Evolutionary conservation across 1,140 invertebrate species (phyloP).

Genomic region (Drosophila mojavensis): DNA sequence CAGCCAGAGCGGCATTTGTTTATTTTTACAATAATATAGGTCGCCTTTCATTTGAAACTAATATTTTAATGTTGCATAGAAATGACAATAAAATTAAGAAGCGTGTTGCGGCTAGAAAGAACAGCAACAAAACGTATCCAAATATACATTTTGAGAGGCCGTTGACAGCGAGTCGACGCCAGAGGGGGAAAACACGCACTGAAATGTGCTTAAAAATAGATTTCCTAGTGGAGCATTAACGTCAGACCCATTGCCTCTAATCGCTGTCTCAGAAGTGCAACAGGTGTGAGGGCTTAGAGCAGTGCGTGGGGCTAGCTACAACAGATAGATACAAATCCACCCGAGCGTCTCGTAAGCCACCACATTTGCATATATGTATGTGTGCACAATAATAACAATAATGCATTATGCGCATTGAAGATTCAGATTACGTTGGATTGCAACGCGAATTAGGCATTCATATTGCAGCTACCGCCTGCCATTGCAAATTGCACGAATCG

Average conservation of each 20-base stretch:
- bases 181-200: not conserved
- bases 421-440: too few species aligned
- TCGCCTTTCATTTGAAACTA: conserved; percentile 45
- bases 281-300: conserved; percentile 40
- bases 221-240: not conserved
- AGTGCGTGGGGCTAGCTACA: not conserved
- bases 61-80: conserved; percentile 58
- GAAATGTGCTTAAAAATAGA: conserved; percentile 28
- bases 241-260: not conserved
- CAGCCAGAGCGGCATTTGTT: conserved; percentile 43
- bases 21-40: conserved; percentile 41
- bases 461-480: too few species aligned
- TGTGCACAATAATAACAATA: too few species aligned
- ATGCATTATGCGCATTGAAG: too few species aligned
- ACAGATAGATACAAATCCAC: too few species aligned
- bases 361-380: too few species aligned
- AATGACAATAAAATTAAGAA: conserved; percentile 37
- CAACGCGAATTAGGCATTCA: too few species aligned
- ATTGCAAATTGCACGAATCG: too few species aligned
- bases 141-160: conserved; percentile 16
- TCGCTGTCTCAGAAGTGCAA: conserved; percentile 29
- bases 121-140: not conserved
- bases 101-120: conserved; percentile 16
- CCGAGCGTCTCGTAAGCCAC: too few species aligned
- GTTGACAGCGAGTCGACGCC: conserved; percentile 13